Percentiles rank a stretch among this genome's conserved stretches.
These are phyloP conservation scores for Parapsyche elsis DNA, from an alignment of 1,140 invertebrate species.

Conservation along the genomic window DNA sequence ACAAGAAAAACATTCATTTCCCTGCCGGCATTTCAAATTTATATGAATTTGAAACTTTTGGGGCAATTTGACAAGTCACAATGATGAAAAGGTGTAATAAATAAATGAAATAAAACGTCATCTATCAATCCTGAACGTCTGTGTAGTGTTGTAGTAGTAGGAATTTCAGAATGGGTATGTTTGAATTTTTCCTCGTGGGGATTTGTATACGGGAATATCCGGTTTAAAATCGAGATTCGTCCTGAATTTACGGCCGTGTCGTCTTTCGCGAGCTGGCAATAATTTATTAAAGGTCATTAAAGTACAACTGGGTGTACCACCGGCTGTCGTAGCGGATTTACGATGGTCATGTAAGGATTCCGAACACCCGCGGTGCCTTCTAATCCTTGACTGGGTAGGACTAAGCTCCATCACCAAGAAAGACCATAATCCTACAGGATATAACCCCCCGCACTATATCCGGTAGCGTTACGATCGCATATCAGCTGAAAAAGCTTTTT, in stretches of 20 bases:
- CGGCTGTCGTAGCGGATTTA: conserved; percentile 36
- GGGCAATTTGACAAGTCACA: too few relatives aligned
- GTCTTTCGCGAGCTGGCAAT: conserved; percentile 2
- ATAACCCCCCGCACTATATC: background rate
- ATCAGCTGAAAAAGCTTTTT: conserved; percentile 14
- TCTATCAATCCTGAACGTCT: too few relatives aligned
- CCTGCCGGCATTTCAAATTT: too few relatives aligned
- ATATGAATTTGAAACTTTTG: too few relatives aligned
- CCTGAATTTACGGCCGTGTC: background rate
- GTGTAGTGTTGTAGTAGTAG: too few relatives aligned
- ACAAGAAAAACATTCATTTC: too few relatives aligned
- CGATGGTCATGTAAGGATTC: conserved; percentile 41
- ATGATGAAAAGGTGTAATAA: too few relatives aligned
- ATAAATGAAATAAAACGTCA: too few relatives aligned
- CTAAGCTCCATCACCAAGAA: conserved; percentile 36
- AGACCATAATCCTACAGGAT: conserved; percentile 38
- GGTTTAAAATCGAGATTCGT: background rate
- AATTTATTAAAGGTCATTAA: conserved; percentile 36
- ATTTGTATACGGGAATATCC: too few relatives aligned
- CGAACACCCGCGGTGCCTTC: conserved; percentile 35
- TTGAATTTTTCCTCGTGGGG: too few relatives aligned
- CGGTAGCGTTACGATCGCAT: conserved; percentile 7
- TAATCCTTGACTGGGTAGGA: conserved; percentile 31
- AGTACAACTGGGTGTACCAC: conserved; percentile 1
- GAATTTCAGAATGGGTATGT: too few relatives aligned